A percentile compares a stretch with the other conserved stretches of the same genome.
Evolutionary conservation across 1,140 invertebrate genomes (phyloP).

Genomic region (Apis dorsata): DNA sequence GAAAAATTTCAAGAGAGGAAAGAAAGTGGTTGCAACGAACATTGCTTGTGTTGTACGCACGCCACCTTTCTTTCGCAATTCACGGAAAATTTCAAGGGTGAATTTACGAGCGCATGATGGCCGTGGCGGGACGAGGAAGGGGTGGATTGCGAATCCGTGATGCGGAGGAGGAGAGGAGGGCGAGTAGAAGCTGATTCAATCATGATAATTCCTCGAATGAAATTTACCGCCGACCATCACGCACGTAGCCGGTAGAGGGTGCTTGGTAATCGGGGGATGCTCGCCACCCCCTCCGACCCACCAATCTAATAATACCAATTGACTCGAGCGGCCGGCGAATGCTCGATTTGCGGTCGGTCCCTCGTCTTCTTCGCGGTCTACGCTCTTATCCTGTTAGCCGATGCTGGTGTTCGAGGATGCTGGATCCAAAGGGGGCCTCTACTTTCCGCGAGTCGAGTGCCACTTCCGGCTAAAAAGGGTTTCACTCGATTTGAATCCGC

Average conservation of each 20-base stretch:
- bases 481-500: constrained; percentile 42
- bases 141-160: not conserved
- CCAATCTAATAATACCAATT: constrained; percentile 81
- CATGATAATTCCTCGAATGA: constrained; percentile 80
- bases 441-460: constrained; percentile 36
- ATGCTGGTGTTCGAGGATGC: constrained; percentile 42
- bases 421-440: not conserved
- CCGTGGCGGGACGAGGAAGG: too few species aligned
- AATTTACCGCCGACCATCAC: constrained; percentile 79
- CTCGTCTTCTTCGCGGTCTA: constrained; percentile 63
- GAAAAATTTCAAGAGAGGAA: not conserved
- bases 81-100: constrained; percentile 54
- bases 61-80: constrained; percentile 31
- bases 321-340: constrained; percentile 74
- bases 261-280: constrained; percentile 68
- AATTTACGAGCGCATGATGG: constrained; percentile 18
- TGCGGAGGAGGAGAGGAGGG: constrained; percentile 54
- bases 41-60: not conserved
- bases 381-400: constrained; percentile 60
- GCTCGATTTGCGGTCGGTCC: constrained; percentile 76
- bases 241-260: constrained; percentile 72
- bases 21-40: not conserved
- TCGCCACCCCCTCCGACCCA: constrained; percentile 56
- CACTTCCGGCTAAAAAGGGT: constrained; percentile 28
- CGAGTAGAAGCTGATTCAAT: constrained; percentile 77